Conservation (phyloP, 2,113 vertebrate genomes). For the Climacteris rufus region DNA sequence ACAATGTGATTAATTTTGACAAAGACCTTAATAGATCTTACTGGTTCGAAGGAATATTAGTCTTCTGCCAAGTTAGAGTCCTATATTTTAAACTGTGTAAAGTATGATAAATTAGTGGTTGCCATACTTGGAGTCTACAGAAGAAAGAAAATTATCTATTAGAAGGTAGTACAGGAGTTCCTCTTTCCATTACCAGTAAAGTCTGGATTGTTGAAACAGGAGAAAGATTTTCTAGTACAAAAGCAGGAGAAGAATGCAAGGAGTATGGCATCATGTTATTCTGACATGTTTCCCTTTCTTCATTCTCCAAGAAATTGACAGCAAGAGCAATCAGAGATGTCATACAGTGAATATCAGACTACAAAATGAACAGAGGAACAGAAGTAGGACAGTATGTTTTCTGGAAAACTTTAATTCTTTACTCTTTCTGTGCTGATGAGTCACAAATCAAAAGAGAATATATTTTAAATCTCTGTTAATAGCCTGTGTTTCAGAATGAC, state of each 20-base stretch:
- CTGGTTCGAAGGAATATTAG: neutral
- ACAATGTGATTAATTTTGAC: neutral
- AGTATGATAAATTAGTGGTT: neutral
- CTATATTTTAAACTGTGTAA: neutral
- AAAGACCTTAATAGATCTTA: neutral
- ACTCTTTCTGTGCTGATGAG: neutral
- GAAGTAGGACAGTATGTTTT: neutral
- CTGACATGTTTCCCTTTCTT: neutral
- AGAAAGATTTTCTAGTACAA: neutral
- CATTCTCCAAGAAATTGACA: neutral
- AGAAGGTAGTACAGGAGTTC: neutral
- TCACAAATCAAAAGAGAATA: neutral
- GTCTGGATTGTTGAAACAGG: neutral
- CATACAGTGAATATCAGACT: neutral
- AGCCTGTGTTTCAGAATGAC: constrained; percentile 5
- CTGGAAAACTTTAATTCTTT: neutral
- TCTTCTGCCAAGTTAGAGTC: neutral
- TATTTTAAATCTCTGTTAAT: neutral
- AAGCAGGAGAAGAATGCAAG: neutral
- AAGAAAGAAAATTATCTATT: neutral
- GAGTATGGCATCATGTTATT: neutral
- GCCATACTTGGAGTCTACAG: neutral
- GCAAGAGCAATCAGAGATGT: neutral
- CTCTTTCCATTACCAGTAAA: neutral
- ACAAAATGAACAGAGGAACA: neutral